Percentiles rank a stretch among this genome's conserved stretches.
Evolutionary conservation across 2,797 vertebrate species (phyloP).

Genomic region (Phataginus tricuspis): DNA sequence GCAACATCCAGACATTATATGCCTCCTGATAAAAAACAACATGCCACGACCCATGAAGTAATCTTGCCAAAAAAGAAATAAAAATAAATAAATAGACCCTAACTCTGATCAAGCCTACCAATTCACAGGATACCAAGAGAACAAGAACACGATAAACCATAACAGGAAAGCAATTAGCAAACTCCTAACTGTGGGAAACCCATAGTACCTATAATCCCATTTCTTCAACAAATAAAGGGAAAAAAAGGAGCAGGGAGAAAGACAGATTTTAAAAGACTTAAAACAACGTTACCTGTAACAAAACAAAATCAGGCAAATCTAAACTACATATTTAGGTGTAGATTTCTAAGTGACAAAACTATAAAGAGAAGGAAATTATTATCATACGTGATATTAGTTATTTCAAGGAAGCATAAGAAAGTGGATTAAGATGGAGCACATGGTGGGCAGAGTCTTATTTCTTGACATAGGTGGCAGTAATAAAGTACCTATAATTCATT

Average conservation of each 20-base stretch:
- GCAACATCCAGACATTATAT: background rate
- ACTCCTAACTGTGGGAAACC: background rate
- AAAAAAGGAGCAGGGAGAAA: background rate
- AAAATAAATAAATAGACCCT: background rate
- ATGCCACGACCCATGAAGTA: background rate
- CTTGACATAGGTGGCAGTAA: background rate
- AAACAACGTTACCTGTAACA: background rate
- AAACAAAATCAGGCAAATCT: background rate
- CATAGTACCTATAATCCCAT: background rate
- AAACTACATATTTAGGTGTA: background rate
- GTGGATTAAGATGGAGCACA: background rate
- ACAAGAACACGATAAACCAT: background rate
- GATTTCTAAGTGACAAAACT: background rate
- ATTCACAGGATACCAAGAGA: background rate
- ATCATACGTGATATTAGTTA: background rate
- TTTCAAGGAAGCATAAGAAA: background rate
- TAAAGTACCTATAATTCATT: background rate
- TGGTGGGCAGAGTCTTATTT: background rate
- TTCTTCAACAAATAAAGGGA: background rate
- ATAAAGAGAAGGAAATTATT: background rate
- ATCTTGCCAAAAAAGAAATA: background rate
- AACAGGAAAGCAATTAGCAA: background rate
- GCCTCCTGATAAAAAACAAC: conserved; percentile 8
- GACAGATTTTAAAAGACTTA: background rate
- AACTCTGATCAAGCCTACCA: background rate